These are phyloP conservation scores for Neogale vison DNA, from an alignment of 2,113 vertebrate species.

Conservation along the genomic window DNA sequence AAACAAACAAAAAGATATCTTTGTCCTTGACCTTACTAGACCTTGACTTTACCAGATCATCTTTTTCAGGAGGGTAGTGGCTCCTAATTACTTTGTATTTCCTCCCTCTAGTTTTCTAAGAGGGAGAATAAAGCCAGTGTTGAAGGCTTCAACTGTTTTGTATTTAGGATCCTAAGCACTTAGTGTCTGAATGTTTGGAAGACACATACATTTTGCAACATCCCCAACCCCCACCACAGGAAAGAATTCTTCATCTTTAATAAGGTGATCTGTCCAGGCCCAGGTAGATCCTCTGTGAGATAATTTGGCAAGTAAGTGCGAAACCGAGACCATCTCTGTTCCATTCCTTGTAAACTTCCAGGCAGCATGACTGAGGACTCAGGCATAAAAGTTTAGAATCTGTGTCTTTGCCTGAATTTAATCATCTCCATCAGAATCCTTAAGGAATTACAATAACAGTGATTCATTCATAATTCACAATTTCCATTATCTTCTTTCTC, in stretches of 20 bases:
- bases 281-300: conserved; percentile 75
- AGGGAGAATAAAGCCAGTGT: not conserved
- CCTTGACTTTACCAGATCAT: not conserved
- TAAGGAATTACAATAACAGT: conserved; percentile 89
- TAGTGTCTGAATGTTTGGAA: conserved; percentile 57
- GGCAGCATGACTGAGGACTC: conserved; percentile 77
- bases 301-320: conserved; percentile 72
- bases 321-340: conserved; percentile 70
- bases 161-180: not conserved
- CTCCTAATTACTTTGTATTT: not conserved
- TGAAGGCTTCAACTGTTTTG: not conserved
- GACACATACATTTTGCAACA: conserved; percentile 58
- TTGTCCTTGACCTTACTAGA: conserved; percentile 18
- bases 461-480: conserved; percentile 92
- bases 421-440: conserved; percentile 87
- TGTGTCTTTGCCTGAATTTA: conserved; percentile 83
- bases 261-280: conserved; percentile 48
- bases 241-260: conserved; percentile 60
- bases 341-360: conserved; percentile 78
- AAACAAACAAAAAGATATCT: not conserved
- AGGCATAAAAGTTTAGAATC: conserved; percentile 80
- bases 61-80: conserved; percentile 4
- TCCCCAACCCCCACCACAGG: not conserved
- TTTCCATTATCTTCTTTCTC: conserved; percentile 89
- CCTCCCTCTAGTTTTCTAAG: not conserved